Conservation (phyloP, 2,113 vertebrate genomes). For the Amia ocellicauda region DNA sequence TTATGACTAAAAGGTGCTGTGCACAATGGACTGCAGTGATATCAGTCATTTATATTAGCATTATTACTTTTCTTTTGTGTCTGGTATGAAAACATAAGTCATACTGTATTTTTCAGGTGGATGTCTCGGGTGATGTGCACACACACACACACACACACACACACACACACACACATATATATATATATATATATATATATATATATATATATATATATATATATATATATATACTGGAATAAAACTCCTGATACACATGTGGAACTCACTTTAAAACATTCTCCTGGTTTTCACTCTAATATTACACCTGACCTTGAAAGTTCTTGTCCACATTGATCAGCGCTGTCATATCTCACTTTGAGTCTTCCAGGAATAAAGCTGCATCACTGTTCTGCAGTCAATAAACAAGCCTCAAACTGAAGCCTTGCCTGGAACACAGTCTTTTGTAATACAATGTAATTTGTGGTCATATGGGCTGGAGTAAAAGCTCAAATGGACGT, state of each 20-base stretch:
- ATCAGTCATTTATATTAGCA: no score
- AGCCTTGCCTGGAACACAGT: not conserved
- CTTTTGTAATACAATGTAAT: no score
- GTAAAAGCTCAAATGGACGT: no score
- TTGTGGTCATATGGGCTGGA: slow-evolving; percentile 11
- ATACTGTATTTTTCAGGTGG: no score
- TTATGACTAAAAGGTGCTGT: not conserved
- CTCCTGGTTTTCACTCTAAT: slow-evolving; percentile 29
- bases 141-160: no score
- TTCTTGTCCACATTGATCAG: slow-evolving; percentile 67
- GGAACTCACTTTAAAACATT: slow-evolving; percentile 26
- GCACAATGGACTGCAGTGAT: not conserved
- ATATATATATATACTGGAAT: no score
- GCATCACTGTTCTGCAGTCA: slow-evolving; percentile 46
- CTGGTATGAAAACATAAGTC: no score
- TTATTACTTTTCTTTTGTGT: no score
- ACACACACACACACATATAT: no score
- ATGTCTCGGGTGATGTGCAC: no score
- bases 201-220: no score
- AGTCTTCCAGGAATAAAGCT: slow-evolving; percentile 64
- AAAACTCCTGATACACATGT: slow-evolving; percentile 40
- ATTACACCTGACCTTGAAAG: slow-evolving; percentile 58
- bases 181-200: no score
- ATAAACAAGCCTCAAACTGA: slow-evolving; percentile 8
- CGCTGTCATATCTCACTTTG: slow-evolving; percentile 47